Evolutionary conservation across 1,140 invertebrate species (phyloP).

Genomic region (Plutomurus gul): DNA sequence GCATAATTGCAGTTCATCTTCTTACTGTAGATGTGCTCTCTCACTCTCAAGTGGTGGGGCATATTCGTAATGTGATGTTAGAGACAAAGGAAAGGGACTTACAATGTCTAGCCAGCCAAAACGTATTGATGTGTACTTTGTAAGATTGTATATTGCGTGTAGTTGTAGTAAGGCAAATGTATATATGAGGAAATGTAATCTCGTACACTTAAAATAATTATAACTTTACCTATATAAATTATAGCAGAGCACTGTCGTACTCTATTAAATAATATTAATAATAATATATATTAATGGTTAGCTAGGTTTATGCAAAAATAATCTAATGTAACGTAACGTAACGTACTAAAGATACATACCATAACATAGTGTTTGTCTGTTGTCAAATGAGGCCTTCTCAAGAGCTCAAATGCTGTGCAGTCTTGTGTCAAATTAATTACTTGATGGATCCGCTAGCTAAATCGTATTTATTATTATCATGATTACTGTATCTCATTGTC

Average conservation of each 20-base stretch:
- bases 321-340: neutral
- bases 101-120: conserved; percentile 8
- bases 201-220: too few relatives aligned
- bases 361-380: conserved; percentile 32
- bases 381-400: conserved; percentile 32
- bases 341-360: neutral
- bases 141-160: neutral
- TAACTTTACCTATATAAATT: too few relatives aligned
- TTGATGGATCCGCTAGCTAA: neutral
- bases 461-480: neutral
- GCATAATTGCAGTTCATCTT: too few relatives aligned
- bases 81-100: neutral
- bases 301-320: neutral
- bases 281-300: neutral
- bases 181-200: neutral
- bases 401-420: conserved; percentile 29
- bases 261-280: too few relatives aligned
- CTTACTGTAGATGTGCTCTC: too few relatives aligned
- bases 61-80: neutral
- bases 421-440: conserved; percentile 11
- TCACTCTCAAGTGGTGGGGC: neutral
- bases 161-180: neutral
- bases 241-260: too few relatives aligned
- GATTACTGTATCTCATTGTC: too few relatives aligned
- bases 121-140: neutral